Evolutionary conservation across 2,888 invertebrate genomes (phyloP), one percentile per base, ranked within the genome.

Genomic region (Saturnia japonica): DNA sequence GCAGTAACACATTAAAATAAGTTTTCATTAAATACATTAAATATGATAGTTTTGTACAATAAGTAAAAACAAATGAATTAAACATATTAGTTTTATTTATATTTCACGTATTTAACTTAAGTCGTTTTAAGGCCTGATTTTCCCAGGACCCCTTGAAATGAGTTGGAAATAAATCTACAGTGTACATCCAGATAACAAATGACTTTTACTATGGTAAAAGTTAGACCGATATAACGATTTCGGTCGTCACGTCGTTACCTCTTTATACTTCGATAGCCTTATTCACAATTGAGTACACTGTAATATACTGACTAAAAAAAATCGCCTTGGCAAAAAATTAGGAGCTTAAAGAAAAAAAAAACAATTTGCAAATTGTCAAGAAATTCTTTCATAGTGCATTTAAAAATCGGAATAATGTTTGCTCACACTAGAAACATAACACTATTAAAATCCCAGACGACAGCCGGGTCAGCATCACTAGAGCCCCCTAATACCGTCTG

Each of bases 361-460:
- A 34, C 34, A 2, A 6, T 34, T 34, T 34, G 34, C 34, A 6
- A 6, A 6, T 4, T 34, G 6, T 4, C 34, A 2, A 34, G 12
- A 47, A 14, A 47, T 16, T 2, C 16, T 47, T 47, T 16, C 16
- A 47, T 47, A 47, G 16, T 4, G 6, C n/a, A n/a, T n/a, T n/a
- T 60, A 60, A 12, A 54, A 22, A 54, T 14, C 19, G 11, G 34
- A 57, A 11, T 8, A 62, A 62, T 8, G 64, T n/a, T 64, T n/a
- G 19, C 64, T 19, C 28, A 12, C 57, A 60, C 25, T 12, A 60
- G 40, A 40, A 64, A 64, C 64, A 64, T 64, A 7, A 40, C 40
- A n/a, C 34, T 64, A 64, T 64, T 64, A 64, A 40, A 64, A 64
- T 64, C 64, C 64, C 64, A 64, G 64, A 64, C n/a, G 64, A 64